Evolutionary conservation across 2,113 vertebrate genomes (phyloP), one percentile per base, ranked within the genome.

Genomic region (Tamias sibiricus): DNA sequence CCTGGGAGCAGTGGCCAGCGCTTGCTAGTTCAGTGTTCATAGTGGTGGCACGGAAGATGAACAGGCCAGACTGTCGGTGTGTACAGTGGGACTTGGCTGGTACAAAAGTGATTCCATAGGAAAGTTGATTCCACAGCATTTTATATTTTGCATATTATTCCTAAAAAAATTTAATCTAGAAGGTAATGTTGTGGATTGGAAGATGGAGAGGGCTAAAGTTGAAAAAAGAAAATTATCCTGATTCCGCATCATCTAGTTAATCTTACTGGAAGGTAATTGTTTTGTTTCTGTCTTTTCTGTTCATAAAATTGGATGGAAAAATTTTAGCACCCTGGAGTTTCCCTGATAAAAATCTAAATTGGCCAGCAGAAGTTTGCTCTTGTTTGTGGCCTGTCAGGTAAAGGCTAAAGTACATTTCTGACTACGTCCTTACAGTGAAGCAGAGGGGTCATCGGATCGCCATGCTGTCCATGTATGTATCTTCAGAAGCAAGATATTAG

Each of bases 231-330:
- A 96, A 76, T 75, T 68, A 26, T 76, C 7, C 19, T 54, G 74
- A 74, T 59, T 80, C 28, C 1, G 44, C 62, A 13, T 16, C 8
- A 24, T 17, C 12, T 35, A 68, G 8, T 32, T 11, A 47, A 6
- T 76, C 20, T 59, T 62, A 37, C 44, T 37, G 2, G 72, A 79
- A 47, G 19, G 2, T 72, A 72, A 32, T 82, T 24, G n/a, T 80
- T 93, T 13, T 86, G 35, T 82, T 96, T 96, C 44, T 95, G 1
- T 95, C 12, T 95, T 28, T 4, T 68, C 37, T 59, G 9, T 87
- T n/a, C 17, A 30, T 88, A 86, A 92, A 92, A 52, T 89, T 74
- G 44, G n/a, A 91, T 26, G 26, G 32, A 68, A 62, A 89, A 49
- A 19, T 95, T 82, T 44, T 11, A 62, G 69, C n/a, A 76, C 37